Percentiles rank a stretch among this genome's conserved stretches.
phyloP scores from a whole-genome alignment of 1,140 invertebrate genomes.

The Colletes gigas region DNA sequence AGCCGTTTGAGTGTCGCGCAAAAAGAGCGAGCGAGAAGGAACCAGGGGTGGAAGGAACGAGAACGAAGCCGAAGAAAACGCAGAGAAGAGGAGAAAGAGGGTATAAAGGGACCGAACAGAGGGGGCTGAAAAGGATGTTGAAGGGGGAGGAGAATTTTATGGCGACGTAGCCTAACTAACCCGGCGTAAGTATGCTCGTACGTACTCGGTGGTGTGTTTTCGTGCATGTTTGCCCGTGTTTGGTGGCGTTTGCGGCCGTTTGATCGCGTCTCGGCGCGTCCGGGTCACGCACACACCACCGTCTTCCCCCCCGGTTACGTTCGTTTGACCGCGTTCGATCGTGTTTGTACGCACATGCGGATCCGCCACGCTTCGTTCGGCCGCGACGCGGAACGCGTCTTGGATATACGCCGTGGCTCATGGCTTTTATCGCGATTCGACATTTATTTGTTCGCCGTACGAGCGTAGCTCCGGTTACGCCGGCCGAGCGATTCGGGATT shows the following conservation, averaged over 20 bases:
- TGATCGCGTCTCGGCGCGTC: constrained; percentile 24
- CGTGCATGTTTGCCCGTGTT: constrained; percentile 21
- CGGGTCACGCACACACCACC: background rate
- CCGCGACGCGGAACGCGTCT: constrained; percentile 47
- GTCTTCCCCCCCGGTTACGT: background rate
- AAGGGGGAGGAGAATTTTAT: constrained; percentile 48
- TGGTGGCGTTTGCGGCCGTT: constrained; percentile 3
- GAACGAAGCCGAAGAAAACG: constrained; percentile 29
- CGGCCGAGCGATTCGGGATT: background rate
- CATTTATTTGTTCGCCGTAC: constrained; percentile 35
- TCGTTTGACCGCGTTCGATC: constrained; percentile 1
- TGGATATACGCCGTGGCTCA: constrained; percentile 20
- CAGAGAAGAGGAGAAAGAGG: constrained; percentile 24
- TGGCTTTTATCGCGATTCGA: constrained; percentile 52
- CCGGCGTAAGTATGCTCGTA: constrained; percentile 29
- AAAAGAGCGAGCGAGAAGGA: constrained; percentile 22
- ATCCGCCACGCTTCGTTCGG: constrained; percentile 49
- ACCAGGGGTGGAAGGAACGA: constrained; percentile 19
- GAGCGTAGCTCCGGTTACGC: constrained; percentile 16
- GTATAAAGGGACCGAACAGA: constrained; percentile 29
- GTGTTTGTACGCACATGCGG: constrained; percentile 34
- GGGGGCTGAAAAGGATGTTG: constrained; percentile 41
- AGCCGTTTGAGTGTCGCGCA: constrained; percentile 51
- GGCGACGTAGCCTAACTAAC: constrained; percentile 42
- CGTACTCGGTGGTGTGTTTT: background rate